Percentiles rank a stretch among this genome's conserved stretches.
These are phyloP conservation scores for Dunckerocampus dactyliophorus DNA, from an alignment of 2,113 vertebrate genomes.

Conservation along the genomic window DNA sequence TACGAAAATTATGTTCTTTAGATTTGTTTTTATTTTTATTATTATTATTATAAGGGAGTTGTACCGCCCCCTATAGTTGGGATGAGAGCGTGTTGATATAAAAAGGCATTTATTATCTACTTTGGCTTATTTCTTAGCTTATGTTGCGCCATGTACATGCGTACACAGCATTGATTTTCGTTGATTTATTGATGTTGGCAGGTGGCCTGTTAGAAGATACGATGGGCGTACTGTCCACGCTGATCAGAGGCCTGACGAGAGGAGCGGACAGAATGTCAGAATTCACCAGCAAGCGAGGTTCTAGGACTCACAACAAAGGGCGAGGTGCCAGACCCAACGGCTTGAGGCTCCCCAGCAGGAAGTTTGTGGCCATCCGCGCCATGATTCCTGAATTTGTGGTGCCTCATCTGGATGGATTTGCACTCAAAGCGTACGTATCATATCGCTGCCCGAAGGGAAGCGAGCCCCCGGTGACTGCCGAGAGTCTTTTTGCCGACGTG, in stretches of 20 bases:
- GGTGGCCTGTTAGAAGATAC: neutral
- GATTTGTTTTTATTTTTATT: too few species aligned
- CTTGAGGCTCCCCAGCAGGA: slow-evolving; percentile 60
- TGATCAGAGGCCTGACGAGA: slow-evolving; percentile 77
- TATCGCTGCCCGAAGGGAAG: slow-evolving; percentile 76
- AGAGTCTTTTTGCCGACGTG: slow-evolving; percentile 74
- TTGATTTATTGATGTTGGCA: neutral
- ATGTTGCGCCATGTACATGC: too few species aligned
- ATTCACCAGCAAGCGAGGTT: slow-evolving; percentile 91
- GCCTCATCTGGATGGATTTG: slow-evolving; percentile 83
- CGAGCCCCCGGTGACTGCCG: slow-evolving; percentile 73
- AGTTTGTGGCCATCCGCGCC: slow-evolving; percentile 73
- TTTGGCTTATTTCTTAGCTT: too few species aligned
- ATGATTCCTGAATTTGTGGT: slow-evolving; percentile 89
- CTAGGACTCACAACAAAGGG: slow-evolving; percentile 77
- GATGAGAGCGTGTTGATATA: too few species aligned
- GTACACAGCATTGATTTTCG: neutral
- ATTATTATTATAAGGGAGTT: too few species aligned
- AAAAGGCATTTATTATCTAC: too few species aligned
- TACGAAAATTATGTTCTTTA: too few species aligned
- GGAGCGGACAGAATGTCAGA: slow-evolving; percentile 84
- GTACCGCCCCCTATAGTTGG: too few species aligned
- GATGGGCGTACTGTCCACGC: slow-evolving; percentile 85
- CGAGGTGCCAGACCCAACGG: slow-evolving; percentile 76
- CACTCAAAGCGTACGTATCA: slow-evolving; percentile 87